phyloP scores from a whole-genome alignment of 2,113 vertebrate genomes.

The Campylomormyrus numenius region DNA sequence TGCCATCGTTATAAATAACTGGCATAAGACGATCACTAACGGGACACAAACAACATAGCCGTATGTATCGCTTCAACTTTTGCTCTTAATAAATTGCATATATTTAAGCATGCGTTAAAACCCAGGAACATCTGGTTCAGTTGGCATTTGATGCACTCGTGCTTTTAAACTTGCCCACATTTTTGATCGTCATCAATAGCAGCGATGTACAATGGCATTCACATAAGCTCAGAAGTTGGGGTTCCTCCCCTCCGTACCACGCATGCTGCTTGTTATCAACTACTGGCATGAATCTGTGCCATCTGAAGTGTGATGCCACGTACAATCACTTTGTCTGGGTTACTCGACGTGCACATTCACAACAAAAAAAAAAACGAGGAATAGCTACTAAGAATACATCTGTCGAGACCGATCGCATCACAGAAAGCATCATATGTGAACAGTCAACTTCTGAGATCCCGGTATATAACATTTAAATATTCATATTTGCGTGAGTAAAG shows the following conservation, averaged over 20 bases:
- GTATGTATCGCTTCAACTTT: not conserved
- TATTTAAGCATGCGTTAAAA: not conserved
- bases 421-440: not conserved
- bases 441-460: constrained; percentile 15
- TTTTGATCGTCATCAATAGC: not conserved
- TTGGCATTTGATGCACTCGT: not conserved
- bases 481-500: not conserved
- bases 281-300: not conserved
- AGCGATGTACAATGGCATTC: not conserved
- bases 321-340: not conserved
- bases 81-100: not conserved
- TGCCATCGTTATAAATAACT: not conserved
- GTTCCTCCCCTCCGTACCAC: not conserved
- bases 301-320: not conserved
- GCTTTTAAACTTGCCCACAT: not conserved
- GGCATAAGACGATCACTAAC: not conserved
- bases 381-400: not conserved
- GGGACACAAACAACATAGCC: not conserved
- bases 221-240: not conserved
- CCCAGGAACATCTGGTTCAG: not conserved
- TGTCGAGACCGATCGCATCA: not conserved
- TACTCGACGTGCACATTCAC: not conserved
- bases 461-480: not conserved
- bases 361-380: not conserved
- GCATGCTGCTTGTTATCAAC: not conserved